Conservation (phyloP, 53 echinoderm and acorn worm species). For the Glandiceps talaboti region DNA sequence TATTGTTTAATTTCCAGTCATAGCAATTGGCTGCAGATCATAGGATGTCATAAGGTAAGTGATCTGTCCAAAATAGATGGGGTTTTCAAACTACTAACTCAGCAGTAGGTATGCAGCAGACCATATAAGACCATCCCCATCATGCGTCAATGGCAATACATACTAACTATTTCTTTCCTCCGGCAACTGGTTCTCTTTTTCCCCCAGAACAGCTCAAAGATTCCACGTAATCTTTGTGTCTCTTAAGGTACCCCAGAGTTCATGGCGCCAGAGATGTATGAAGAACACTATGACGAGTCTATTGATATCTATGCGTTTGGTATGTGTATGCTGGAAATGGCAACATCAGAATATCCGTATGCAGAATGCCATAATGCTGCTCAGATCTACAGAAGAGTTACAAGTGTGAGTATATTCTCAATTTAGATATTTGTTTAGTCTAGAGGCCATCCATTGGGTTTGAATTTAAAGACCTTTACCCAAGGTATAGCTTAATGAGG, state of each 20-base stretch:
- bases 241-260: constrained; percentile 99
- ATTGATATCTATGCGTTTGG: constrained; percentile 98
- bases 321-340: constrained; percentile 99
- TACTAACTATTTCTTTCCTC: neutral
- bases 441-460: no score
- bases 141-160: neutral
- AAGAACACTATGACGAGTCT: constrained; percentile 97
- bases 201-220: constrained; percentile 17
- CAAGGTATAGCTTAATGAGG: no score
- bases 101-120: no score
- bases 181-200: constrained; percentile 21
- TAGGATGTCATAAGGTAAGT: neutral
- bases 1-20: neutral
- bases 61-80: neutral
- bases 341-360: constrained; percentile 96
- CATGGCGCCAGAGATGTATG: constrained; percentile 99
- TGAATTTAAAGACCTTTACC: no score
- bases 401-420: constrained; percentile 61
- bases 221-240: constrained; percentile 41
- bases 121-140: no score
- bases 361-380: constrained; percentile 92
- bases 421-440: no score
- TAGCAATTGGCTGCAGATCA: neutral
- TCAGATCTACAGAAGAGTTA: constrained; percentile 88
- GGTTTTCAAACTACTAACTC: no score